phyloP scores from a whole-genome alignment of 2,113 vertebrate genomes.

The Thymallus thymallus region DNA sequence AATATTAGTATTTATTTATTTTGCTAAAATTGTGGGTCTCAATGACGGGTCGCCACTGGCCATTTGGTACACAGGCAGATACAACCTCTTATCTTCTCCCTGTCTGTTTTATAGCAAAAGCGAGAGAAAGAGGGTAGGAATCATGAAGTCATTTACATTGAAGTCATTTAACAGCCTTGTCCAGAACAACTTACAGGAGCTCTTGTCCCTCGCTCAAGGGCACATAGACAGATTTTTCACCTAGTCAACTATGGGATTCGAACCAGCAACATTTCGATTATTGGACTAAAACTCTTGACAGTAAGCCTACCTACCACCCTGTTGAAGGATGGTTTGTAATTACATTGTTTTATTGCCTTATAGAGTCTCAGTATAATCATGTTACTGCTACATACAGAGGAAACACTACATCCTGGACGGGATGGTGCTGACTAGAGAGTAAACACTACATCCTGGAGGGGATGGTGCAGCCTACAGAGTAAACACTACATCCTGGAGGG shows the following conservation, averaged over 20 bases:
- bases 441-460: conserved; percentile 62
- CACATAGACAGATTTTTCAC: no score
- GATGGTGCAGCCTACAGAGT: not conserved
- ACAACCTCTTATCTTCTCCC: conserved; percentile 49
- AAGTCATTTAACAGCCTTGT: no score
- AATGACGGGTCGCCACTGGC: no score
- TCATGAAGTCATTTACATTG: conserved; percentile 40
- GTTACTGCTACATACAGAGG: conserved; percentile 40
- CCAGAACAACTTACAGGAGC: no score
- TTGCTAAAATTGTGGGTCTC: no score
- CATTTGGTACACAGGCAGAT: not conserved
- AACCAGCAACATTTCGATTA: no score
- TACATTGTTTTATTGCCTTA: conserved; percentile 59
- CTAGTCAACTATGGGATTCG: no score
- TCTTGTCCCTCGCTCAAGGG: no score
- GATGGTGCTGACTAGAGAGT: conserved; percentile 20
- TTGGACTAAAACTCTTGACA: no score
- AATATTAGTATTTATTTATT: no score
- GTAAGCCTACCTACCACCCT: conserved; percentile 52
- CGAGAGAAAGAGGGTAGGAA: conserved; percentile 58
- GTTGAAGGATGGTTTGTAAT: conserved; percentile 64
- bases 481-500: no score
- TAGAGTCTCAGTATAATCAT: conserved; percentile 62
- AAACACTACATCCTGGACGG: conserved; percentile 61
- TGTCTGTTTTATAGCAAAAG: conserved; percentile 42